Evolutionary conservation across 2,797 vertebrate genomes (phyloP).

Genomic region (Tadarida brasiliensis): DNA sequence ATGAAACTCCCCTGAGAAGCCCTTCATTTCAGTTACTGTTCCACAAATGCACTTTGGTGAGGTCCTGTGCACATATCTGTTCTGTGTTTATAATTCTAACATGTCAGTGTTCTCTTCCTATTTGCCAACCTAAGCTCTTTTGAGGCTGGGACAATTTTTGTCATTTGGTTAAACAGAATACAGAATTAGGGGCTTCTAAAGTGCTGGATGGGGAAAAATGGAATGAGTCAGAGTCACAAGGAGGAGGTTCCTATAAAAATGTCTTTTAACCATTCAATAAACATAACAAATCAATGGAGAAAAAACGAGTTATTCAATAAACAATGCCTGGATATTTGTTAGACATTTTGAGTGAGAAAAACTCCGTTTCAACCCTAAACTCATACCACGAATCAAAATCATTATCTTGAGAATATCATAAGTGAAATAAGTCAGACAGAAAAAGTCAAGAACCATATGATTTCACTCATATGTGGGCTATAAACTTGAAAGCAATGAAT

Average conservation of each 20-base stretch:
- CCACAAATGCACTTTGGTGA: background rate
- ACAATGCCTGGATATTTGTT: background rate
- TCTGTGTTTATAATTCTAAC: conserved; percentile 62
- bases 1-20: background rate
- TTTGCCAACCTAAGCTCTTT: conserved; percentile 55
- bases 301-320: background rate
- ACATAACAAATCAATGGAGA: background rate
- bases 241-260: conserved; percentile 8
- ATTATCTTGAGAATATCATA: background rate
- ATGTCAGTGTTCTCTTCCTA: background rate
- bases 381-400: background rate
- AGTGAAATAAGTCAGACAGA: background rate
- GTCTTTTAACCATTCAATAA: conserved; percentile 45
- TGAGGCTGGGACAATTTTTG: conserved; percentile 2
- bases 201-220: background rate
- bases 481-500: background rate
- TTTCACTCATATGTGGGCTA: background rate
- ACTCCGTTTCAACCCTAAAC: background rate
- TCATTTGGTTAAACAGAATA: conserved; percentile 48
- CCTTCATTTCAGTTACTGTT: background rate
- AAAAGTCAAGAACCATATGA: background rate
- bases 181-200: background rate
- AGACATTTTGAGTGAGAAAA: background rate
- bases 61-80: conserved; percentile 55
- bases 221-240: background rate